Evolutionary conservation across 2,113 vertebrate genomes (phyloP).

Genomic region (Labrus mixtus): DNA sequence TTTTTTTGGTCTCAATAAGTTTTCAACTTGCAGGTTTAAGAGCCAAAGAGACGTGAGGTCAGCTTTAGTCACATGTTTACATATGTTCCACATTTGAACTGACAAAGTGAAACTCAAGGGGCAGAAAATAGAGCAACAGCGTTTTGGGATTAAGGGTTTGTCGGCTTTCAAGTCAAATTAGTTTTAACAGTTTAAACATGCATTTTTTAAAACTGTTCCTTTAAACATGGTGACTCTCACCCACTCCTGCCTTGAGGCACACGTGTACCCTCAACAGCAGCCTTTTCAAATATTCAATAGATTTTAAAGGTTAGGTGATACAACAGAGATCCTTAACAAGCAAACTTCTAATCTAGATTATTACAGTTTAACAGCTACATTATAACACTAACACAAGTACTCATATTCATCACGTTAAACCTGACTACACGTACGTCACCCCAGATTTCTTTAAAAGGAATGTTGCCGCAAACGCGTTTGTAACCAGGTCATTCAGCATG

Average conservation of each 20-base stretch:
- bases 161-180: slow-evolving; percentile 16
- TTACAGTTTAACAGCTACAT: slow-evolving; percentile 7
- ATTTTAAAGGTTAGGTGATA: slow-evolving; percentile 5
- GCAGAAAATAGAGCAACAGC: neutral
- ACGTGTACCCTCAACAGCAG: slow-evolving; percentile 4
- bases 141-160: neutral
- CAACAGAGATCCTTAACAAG: neutral
- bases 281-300: slow-evolving; percentile 41
- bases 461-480: slow-evolving; percentile 2
- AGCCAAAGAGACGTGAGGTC: no score
- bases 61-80: neutral
- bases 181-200: slow-evolving; percentile 21
- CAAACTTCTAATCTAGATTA: neutral
- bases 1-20: no score
- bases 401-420: slow-evolving; percentile 13
- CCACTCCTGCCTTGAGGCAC: neutral
- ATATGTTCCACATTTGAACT: neutral
- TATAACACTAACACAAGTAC: neutral
- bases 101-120: neutral
- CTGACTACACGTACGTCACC: slow-evolving; percentile 6
- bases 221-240: neutral
- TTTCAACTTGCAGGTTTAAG: neutral
- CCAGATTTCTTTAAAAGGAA: slow-evolving; percentile 3
- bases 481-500: slow-evolving; percentile 37
- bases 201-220: slow-evolving; percentile 40